phyloP scores from a whole-genome alignment of 2,113 vertebrate species.

The Microtus montanus region DNA sequence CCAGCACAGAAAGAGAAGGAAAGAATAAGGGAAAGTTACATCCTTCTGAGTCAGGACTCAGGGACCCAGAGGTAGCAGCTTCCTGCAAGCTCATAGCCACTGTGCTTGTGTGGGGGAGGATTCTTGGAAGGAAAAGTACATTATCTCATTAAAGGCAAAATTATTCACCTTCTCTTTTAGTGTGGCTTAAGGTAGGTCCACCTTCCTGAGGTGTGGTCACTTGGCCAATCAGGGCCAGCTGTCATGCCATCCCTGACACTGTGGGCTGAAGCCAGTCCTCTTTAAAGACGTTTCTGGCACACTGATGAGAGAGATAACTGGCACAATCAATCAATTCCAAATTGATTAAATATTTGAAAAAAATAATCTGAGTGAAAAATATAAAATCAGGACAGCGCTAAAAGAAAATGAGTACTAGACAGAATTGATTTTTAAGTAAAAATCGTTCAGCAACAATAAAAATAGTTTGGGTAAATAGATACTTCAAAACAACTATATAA shows the following conservation, averaged over 20 bases:
- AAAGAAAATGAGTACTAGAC: neutral
- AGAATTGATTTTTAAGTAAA: neutral
- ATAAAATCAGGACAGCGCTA: neutral
- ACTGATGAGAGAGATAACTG: neutral
- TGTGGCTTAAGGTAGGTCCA: neutral
- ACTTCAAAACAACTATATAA: no score
- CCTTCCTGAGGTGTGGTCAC: neutral
- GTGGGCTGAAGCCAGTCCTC: neutral
- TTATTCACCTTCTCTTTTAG: neutral
- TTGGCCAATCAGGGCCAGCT: neutral
- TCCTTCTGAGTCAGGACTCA: neutral
- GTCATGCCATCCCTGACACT: neutral
- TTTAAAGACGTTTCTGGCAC: neutral
- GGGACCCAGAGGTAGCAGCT: neutral
- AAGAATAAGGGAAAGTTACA: no score
- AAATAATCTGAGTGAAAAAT: neutral
- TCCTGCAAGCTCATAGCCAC: neutral
- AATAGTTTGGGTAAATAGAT: no score
- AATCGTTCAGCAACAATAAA: no score
- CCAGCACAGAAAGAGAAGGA: neutral
- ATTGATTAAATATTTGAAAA: neutral
- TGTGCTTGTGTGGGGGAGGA: neutral
- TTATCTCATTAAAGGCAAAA: neutral
- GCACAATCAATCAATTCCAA: neutral
- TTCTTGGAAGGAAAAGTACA: neutral